Evolutionary conservation across 2,113 vertebrate genomes (phyloP), one percentile per base, ranked within the genome.

Genomic region (Rhegmatorhina hoffmannsi): DNA sequence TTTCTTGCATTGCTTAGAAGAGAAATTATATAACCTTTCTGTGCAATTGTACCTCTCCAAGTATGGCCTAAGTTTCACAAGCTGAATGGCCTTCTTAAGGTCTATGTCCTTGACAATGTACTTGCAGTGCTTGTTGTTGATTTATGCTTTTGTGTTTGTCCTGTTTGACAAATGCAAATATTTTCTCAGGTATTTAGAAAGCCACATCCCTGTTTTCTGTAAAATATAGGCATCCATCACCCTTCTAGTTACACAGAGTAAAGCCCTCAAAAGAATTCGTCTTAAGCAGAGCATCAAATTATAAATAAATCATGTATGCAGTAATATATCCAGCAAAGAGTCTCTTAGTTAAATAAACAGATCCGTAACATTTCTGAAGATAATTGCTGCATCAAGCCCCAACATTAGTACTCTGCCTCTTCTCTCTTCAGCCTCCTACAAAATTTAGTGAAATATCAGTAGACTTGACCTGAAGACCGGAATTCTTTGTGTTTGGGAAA

Each of bases 111-210:
- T 95, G 91, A 82, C 31, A 64, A 8, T 46, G 44, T 72, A 72
- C 62, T 95, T 87, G 69, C 28, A 89, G 44, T 26, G 38, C 56
- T 49, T 75, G 25, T 60, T 90, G 79, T 84, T 96, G 76, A 89
- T 90, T 80, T 94, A 59, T 50, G 34, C 34, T 69, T 55, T 80
- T 6, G 2, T 60, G n/a, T 94, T 89, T 89, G 58, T 87, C 53
- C 49, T 82, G 16, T 52, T 84, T 84, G 89, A 68, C 28, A 92
- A 92, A 91, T 43, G 47, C 72, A 94, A 89, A 75, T 85, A 79
- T 94, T 94, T 89, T 77, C 74, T 75, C 47, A 89, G 64, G 77
- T 94, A 94, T 84, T 92, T 87, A 68, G 84, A 84, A 92, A 89
- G 21, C 52, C 73, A 75, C 56, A 68, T 64, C 44, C 38, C 34